Evolutionary conservation across 2,113 vertebrate species (phyloP).

Genomic region (Trochalopteron elliotii): DNA sequence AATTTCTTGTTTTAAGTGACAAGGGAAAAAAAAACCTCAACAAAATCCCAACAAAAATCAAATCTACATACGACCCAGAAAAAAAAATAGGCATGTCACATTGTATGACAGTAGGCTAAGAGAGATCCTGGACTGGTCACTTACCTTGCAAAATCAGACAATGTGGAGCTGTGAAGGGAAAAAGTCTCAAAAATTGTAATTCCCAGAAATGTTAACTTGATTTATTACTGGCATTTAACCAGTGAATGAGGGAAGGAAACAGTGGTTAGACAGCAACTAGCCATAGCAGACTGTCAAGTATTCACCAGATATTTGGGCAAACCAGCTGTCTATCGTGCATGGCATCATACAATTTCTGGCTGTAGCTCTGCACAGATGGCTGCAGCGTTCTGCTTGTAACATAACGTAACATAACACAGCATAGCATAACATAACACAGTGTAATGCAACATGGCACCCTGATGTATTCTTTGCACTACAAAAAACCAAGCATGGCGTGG

Average conservation of each 20-base stretch:
- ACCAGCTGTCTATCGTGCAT: not conserved
- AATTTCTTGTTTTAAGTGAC: not conserved
- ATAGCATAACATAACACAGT: not conserved
- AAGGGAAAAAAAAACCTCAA: not conserved
- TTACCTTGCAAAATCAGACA: not conserved
- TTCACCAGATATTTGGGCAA: constrained; percentile 28
- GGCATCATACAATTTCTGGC: not conserved
- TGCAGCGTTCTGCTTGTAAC: not conserved
- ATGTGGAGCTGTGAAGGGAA: not conserved
- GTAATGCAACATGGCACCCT: not conserved
- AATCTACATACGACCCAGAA: not conserved
- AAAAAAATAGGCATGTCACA: not conserved
- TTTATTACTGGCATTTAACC: not conserved
- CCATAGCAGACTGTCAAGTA: not conserved
- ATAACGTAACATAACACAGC: not conserved
- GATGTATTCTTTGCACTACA: not conserved
- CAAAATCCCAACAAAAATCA: not conserved
- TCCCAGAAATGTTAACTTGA: not conserved
- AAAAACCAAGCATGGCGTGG: not conserved
- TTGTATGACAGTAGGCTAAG: not conserved
- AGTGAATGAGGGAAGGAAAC: not conserved
- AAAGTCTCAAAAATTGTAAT: not conserved
- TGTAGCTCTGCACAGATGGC: constrained; percentile 24
- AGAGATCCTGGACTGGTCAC: not conserved
- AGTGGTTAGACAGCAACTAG: not conserved